Percentiles rank a stretch among this genome's conserved stretches.
Evolutionary conservation across 2,113 vertebrate species (phyloP).

Genomic region (Jaculus jaculus): DNA sequence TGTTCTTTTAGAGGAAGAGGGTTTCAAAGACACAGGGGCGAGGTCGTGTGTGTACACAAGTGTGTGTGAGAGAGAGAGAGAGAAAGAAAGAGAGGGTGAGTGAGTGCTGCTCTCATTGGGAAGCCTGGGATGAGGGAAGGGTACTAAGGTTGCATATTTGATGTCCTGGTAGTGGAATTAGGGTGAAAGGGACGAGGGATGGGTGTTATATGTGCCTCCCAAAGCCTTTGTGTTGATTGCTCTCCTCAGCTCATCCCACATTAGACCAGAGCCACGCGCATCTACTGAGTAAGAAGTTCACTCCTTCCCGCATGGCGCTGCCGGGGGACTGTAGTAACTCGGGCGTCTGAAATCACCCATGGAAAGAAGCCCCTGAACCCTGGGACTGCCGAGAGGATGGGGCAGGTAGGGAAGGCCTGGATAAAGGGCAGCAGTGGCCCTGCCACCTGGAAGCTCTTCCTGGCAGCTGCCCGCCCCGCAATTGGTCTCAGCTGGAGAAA

Average conservation of each 20-base stretch:
- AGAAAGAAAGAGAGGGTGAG: not conserved
- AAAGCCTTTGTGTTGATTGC: not conserved
- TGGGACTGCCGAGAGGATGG: not conserved
- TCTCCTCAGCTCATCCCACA: not conserved
- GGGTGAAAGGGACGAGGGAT: not conserved
- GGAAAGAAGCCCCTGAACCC: not conserved
- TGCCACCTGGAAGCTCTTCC: not conserved
- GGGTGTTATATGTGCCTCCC: not conserved
- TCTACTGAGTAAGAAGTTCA: not conserved
- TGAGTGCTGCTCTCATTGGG: not conserved
- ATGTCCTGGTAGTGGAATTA: not conserved
- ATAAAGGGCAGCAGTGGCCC: not conserved
- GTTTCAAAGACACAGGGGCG: not conserved
- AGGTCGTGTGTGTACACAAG: fast-evolving
- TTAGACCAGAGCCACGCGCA: not conserved
- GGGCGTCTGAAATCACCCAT: not conserved
- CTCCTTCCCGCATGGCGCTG: too few relatives aligned
- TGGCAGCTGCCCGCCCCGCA: not conserved
- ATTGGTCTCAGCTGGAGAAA: not conserved
- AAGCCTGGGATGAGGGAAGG: not conserved
- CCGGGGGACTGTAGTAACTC: fast-evolving
- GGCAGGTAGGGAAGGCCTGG: not conserved
- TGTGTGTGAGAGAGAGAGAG: not conserved
- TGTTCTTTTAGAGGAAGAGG: not conserved
- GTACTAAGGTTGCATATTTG: not conserved